Percentiles rank a stretch among this genome's conserved stretches.
These are phyloP conservation scores for Andrena hattorfiana DNA, from an alignment of 2,888 invertebrate genomes.

Conservation along the genomic window DNA sequence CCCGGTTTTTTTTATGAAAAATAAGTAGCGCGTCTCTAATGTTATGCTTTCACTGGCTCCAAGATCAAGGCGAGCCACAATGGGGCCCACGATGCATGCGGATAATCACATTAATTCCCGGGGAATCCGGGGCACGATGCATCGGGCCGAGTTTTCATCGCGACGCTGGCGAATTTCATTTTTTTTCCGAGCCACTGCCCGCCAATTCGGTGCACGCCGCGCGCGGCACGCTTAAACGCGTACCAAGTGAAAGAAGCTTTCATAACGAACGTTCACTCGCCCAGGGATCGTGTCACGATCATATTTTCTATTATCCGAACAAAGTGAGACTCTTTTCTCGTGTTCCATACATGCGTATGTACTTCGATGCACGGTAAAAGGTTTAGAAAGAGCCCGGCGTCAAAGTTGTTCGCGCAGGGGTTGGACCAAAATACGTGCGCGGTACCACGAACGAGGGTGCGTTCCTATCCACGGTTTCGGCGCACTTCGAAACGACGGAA, in stretches of 20 bases:
- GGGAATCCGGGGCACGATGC: conserved; percentile 18
- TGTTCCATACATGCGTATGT: neutral
- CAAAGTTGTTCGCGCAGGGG: no score
- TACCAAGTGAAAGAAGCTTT: neutral
- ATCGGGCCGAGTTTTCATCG: conserved; percentile 18
- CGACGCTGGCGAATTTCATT: neutral
- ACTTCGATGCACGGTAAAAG: no score
- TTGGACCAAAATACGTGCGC: no score
- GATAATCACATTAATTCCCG: conserved; percentile 37
- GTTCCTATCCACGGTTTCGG: no score
- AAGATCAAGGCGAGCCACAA: conserved; percentile 35
- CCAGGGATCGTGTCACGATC: neutral
- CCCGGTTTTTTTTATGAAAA: conserved; percentile 33
- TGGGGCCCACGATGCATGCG: conserved; percentile 25
- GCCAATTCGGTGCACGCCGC: neutral
- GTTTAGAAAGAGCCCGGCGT: no score
- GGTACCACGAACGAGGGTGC: no score
- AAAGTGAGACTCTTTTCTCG: conserved; percentile 12
- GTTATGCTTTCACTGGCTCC: conserved; percentile 48
- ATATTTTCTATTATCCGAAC: neutral
- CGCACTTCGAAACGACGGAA: no score
- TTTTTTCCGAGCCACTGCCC: conserved; percentile 11
- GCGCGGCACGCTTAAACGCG: no score
- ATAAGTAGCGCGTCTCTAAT: conserved; percentile 47
- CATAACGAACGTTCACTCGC: conserved; percentile 11